These are phyloP conservation scores for Psittacus erithacus DNA, from an alignment of 2,113 vertebrate species.

Conservation along the genomic window DNA sequence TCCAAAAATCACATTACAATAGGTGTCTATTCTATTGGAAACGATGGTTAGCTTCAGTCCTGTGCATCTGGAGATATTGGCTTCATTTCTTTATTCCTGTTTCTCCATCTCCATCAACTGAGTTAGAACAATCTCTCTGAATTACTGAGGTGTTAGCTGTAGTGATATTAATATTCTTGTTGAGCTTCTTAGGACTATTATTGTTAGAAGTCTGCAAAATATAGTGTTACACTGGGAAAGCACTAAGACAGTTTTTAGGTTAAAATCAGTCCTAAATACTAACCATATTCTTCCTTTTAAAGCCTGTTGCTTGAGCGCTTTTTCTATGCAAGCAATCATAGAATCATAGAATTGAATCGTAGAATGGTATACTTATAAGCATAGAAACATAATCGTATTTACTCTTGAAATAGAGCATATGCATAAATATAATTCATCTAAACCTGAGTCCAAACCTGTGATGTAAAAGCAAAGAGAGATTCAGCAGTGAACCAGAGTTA, in stretches of 20 bases:
- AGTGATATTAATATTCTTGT: not conserved
- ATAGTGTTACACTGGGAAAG: not conserved
- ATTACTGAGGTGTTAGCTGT: not conserved
- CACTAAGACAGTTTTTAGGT: not conserved
- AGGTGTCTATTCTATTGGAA: not conserved
- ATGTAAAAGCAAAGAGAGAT: not conserved
- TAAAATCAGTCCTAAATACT: not conserved
- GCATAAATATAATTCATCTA: not conserved
- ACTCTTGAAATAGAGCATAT: not conserved
- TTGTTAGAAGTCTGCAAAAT: not conserved
- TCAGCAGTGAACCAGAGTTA: not conserved
- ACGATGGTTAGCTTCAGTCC: not conserved
- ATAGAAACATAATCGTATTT: not conserved
- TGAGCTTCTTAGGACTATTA: not conserved
- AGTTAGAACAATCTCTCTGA: not conserved
- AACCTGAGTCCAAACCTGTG: not conserved
- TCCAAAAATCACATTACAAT: not conserved
- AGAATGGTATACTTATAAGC: not conserved
- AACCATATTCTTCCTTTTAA: not conserved
- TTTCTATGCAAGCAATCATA: not conserved
- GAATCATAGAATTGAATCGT: not conserved
- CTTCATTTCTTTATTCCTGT: not conserved
- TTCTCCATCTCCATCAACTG: not conserved
- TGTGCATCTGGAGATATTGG: not conserved
- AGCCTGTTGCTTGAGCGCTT: not conserved